phyloP scores from a whole-genome alignment of 2,888 invertebrate species.

The Eilema griseolum region DNA sequence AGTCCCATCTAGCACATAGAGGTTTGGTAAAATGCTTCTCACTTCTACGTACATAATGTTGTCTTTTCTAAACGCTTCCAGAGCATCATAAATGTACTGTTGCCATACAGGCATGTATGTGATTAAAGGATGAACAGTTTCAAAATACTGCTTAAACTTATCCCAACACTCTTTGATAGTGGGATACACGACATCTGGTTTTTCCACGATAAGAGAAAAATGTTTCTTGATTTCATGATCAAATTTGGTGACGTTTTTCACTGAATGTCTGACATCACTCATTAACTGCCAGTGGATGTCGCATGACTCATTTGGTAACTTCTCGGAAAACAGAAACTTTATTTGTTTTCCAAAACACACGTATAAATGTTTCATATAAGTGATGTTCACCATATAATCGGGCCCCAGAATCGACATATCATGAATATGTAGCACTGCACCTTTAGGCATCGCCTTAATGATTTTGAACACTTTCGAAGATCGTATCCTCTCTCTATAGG shows the following conservation, averaged over 20 bases:
- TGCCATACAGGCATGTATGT: slow-evolving; percentile 89
- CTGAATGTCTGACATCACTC: slow-evolving; percentile 77
- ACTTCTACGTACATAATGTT: slow-evolving; percentile 91
- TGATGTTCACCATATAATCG: slow-evolving; percentile 88
- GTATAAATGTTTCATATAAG: slow-evolving; percentile 88
- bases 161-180: slow-evolving; percentile 88
- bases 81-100: slow-evolving; percentile 88
- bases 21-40: slow-evolving; percentile 87
- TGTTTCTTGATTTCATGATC: slow-evolving; percentile 83
- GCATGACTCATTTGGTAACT: slow-evolving; percentile 59
- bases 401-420: slow-evolving; percentile 88
- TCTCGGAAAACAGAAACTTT: slow-evolving; percentile 67
- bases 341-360: slow-evolving; percentile 76
- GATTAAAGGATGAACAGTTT: slow-evolving; percentile 81
- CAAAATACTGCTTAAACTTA: slow-evolving; percentile 86
- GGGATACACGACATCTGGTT: slow-evolving; percentile 77
- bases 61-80: slow-evolving; percentile 89
- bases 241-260: slow-evolving; percentile 80
- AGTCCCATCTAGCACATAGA: slow-evolving; percentile 90
- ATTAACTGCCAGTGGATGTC: slow-evolving; percentile 80
- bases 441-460: slow-evolving; percentile 91
- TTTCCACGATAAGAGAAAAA: slow-evolving; percentile 85
- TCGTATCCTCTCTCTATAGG: slow-evolving; percentile 87
- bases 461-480: slow-evolving; percentile 88
- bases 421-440: slow-evolving; percentile 90